Evolutionary conservation across 2,888 invertebrate genomes (phyloP), one percentile per base, ranked within the genome.

Genomic region (Drosophila neonasuta): DNA sequence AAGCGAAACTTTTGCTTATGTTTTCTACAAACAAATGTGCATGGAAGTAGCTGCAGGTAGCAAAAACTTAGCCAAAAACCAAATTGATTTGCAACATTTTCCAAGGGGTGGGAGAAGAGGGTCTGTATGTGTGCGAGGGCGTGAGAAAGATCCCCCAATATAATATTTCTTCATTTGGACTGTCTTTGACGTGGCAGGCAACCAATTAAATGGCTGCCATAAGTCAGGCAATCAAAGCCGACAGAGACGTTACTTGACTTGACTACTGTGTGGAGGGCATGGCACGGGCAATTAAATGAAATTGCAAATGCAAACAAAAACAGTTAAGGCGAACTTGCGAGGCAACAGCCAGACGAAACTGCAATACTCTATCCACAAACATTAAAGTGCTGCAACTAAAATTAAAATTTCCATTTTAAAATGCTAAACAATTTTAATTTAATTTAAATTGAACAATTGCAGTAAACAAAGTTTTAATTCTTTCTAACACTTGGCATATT

Each of bases 31-130:
- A 77, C 85, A 75, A 80, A 77, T 77, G 65, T 70, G 64, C 71
- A 65, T 41, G 50, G 36, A 29, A 55, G 24, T 24, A 24, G 59
- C 49, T 58, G 57, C 64, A 68, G 72, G 69, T 80, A 62, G 66
- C 71, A 70, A 79, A 81, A 82, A 79, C 41, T 62, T 73, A 56
- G 39, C 64, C 71, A 56, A 79, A 72, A 72, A 78, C 57, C 71
- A 85, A 82, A 81, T 85, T 81, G 83, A 85, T 81, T 82, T 77
- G 83, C 65, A 71, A 69, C 77, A 75, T 71, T 75, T 75, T 57
- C 71, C 48, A 17, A 17, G 39, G 13, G 8, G 17, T 9, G 17
- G 44, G 44, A 15, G 10, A 34, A 4, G 11, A 34, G 36, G n/a
- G 36, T 36, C 0, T 36, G 36, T n/a, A n/a, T 30, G 13, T 8